Conservation (phyloP, 2,888 invertebrate genomes). For the Eupithecia inturbata region DNA sequence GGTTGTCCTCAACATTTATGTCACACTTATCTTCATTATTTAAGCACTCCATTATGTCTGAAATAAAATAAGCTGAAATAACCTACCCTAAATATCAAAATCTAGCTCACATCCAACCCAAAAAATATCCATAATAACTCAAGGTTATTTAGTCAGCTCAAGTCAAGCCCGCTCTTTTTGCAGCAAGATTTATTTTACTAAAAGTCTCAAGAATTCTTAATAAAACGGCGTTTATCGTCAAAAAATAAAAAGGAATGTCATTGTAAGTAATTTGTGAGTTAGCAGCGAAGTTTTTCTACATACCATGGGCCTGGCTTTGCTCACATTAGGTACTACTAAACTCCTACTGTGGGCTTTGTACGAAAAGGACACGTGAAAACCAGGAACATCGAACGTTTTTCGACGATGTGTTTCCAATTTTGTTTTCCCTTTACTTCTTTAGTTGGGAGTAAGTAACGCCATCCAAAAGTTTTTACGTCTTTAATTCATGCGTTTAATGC, state of each 20-base stretch:
- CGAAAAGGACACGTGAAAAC: not conserved
- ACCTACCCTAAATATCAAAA: not conserved
- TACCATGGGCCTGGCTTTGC: conserved; percentile 46
- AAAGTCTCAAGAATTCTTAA: conserved; percentile 36
- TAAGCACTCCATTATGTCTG: not conserved
- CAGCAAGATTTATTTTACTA: conserved; percentile 36
- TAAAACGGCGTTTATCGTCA: conserved; percentile 44
- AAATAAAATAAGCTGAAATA: not conserved
- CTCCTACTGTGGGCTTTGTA: conserved; percentile 7
- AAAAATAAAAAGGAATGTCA: conserved; percentile 61
- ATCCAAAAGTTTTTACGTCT: not conserved
- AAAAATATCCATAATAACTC: conserved; percentile 25
- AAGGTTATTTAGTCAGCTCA: conserved; percentile 32
- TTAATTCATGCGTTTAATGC: conserved; percentile 47
- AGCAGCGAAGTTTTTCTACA: conserved; percentile 45
- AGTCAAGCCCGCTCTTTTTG: conserved; percentile 30
- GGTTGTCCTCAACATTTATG: not conserved
- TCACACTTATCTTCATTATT: not conserved
- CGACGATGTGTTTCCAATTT: not conserved
- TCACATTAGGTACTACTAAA: conserved; percentile 47
- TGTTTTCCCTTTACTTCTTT: not conserved
- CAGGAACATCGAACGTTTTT: not conserved
- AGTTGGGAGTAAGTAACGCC: not conserved
- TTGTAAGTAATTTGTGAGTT: conserved; percentile 50
- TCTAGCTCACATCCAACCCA: not conserved